Evolutionary conservation across 2,113 vertebrate species (phyloP).

Genomic region (Ochotona curzoniae): DNA sequence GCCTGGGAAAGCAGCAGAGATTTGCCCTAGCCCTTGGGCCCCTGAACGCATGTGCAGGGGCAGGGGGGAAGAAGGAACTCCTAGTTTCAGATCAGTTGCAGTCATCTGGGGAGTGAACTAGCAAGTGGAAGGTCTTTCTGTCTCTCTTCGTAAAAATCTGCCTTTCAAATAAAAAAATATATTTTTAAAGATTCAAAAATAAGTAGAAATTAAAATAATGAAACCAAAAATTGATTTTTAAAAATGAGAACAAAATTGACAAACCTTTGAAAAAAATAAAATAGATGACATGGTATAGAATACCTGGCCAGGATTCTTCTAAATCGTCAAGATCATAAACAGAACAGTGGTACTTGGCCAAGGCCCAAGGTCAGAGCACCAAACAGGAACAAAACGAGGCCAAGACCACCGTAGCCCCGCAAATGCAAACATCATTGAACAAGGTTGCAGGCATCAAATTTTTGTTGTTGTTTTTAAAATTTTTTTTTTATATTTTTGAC

Average conservation of each 20-base stretch:
- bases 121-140: too few relatives aligned
- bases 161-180: too few relatives aligned
- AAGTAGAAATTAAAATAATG: not conserved
- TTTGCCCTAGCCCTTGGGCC: too few relatives aligned
- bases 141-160: too few relatives aligned
- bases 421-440: constrained; percentile 57
- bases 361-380: constrained; percentile 2
- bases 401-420: constrained; percentile 21
- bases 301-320: not conserved
- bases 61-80: too few relatives aligned
- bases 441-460: constrained; percentile 47
- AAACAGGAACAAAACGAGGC: constrained; percentile 49
- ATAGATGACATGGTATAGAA: not conserved
- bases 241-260: not conserved
- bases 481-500: too few relatives aligned
- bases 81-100: too few relatives aligned
- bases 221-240: not conserved
- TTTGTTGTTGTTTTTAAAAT: too few relatives aligned
- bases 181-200: too few relatives aligned
- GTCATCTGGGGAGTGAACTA: too few relatives aligned
- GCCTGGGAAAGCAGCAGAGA: too few relatives aligned
- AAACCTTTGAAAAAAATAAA: not conserved
- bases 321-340: not conserved
- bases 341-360: constrained; percentile 40
- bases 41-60: too few relatives aligned